Conservation (phyloP, 1,140 invertebrate genomes). For the Lepidurus couesii region DNA sequence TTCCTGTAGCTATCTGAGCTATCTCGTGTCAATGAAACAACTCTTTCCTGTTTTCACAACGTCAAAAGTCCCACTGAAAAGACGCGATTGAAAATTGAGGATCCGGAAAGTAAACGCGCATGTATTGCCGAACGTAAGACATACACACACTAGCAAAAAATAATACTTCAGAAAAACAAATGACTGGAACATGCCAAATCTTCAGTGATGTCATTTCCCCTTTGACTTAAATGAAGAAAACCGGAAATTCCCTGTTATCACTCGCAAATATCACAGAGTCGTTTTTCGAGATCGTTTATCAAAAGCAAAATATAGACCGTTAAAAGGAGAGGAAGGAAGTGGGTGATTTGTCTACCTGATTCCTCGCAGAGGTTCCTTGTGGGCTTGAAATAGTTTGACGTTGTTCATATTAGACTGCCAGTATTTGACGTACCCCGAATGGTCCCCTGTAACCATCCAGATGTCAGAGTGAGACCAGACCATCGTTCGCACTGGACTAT, state of each 20-base stretch:
- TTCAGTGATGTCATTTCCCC: neutral
- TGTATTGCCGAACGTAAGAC: conserved; percentile 21
- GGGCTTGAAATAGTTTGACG: conserved; percentile 99
- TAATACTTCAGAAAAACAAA: neutral
- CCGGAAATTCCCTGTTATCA: neutral
- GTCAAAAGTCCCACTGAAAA: neutral
- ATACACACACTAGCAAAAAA: conserved; percentile 3
- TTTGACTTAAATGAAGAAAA: neutral
- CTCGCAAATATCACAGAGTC: conserved; percentile 27
- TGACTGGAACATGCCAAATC: neutral
- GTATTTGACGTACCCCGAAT: conserved; percentile 98
- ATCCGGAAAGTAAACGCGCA: conserved; percentile 7
- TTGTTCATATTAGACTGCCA: conserved; percentile 99
- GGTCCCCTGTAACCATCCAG: conserved; percentile 99
- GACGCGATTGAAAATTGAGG: neutral
- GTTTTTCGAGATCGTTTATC: neutral
- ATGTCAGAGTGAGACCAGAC: conserved; percentile 98
- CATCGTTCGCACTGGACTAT: conserved; percentile 95
- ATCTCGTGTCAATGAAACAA: neutral
- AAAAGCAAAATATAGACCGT: neutral
- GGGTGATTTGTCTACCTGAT: conserved; percentile 68
- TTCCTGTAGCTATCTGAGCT: neutral
- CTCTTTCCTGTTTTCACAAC: neutral
- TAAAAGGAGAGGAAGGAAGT: conserved; percentile 33
- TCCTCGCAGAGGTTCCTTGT: conserved; percentile 98